Evolutionary conservation across 2,113 vertebrate genomes (phyloP).

Genomic region (Mus pahari): DNA sequence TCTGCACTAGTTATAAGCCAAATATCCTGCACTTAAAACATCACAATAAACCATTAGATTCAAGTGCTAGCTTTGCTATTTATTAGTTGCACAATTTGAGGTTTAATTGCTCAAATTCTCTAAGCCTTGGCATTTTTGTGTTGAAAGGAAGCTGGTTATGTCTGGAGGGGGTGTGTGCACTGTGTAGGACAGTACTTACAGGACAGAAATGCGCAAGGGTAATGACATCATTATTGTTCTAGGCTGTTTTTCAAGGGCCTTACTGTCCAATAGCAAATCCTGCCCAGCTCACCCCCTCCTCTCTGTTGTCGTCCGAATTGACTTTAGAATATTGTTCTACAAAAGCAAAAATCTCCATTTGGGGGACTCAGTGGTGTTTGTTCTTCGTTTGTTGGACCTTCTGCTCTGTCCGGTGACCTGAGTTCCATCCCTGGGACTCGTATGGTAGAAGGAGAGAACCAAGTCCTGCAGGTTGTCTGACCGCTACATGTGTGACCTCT

Average conservation of each 20-base stretch:
- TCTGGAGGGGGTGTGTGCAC: neutral
- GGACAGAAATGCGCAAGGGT: neutral
- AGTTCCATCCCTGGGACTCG: neutral
- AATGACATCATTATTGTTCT: neutral
- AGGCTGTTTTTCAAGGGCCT: slow-evolving; percentile 24
- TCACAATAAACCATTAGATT: slow-evolving; percentile 4
- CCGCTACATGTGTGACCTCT: too few relatives aligned
- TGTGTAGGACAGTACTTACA: neutral
- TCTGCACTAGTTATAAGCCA: neutral
- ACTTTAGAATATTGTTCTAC: slow-evolving; percentile 1
- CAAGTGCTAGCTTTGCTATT: slow-evolving; percentile 36
- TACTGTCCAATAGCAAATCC: neutral
- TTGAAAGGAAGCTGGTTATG: neutral
- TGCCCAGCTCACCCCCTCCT: neutral
- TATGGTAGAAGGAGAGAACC: neutral
- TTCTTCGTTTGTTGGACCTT: neutral
- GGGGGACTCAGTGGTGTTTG: neutral
- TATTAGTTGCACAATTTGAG: neutral
- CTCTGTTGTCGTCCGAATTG: slow-evolving; percentile 10
- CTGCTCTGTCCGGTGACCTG: neutral
- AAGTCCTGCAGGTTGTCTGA: neutral
- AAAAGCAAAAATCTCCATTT: neutral
- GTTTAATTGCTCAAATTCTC: slow-evolving; percentile 30
- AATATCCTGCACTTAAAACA: neutral
- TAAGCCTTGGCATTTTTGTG: slow-evolving; percentile 21